Percentiles rank a stretch among this genome's conserved stretches.
Conservation (phyloP, 2,888 invertebrate genomes). For the Pinctada fucata region DNA sequence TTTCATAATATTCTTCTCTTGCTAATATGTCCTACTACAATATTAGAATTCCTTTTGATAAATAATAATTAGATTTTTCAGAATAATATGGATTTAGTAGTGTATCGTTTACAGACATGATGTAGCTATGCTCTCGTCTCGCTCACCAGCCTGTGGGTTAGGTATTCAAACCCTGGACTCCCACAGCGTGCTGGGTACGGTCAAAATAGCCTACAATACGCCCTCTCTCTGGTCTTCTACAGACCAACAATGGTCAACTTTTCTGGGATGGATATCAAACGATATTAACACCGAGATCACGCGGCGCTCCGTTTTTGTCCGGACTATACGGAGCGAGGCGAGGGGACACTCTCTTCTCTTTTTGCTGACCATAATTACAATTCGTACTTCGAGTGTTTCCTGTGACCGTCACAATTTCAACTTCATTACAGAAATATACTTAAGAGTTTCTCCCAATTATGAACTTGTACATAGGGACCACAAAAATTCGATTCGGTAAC, state of each 20-base stretch:
- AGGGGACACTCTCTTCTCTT: slow-evolving; percentile 13
- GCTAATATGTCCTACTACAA: too few relatives aligned
- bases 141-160: background rate
- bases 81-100: too few relatives aligned
- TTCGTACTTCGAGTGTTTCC: background rate
- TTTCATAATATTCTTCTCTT: too few relatives aligned
- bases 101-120: too few relatives aligned
- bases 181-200: background rate
- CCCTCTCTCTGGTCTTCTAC: slow-evolving; percentile 12
- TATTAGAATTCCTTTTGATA: too few relatives aligned
- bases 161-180: background rate
- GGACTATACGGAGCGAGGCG: slow-evolving; percentile 24
- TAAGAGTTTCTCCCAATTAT: background rate
- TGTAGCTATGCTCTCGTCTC: too few relatives aligned
- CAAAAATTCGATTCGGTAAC: background rate
- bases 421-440: background rate
- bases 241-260: slow-evolving; percentile 16
- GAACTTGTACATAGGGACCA: background rate
- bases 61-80: too few relatives aligned
- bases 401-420: background rate
- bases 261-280: slow-evolving; percentile 19
- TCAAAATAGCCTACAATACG: background rate
- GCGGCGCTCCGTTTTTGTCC: slow-evolving; percentile 16
- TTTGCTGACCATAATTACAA: slow-evolving; percentile 10
- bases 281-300: slow-evolving; percentile 31